phyloP scores from a whole-genome alignment of 2,797 vertebrate species.

The Pterois miles region DNA sequence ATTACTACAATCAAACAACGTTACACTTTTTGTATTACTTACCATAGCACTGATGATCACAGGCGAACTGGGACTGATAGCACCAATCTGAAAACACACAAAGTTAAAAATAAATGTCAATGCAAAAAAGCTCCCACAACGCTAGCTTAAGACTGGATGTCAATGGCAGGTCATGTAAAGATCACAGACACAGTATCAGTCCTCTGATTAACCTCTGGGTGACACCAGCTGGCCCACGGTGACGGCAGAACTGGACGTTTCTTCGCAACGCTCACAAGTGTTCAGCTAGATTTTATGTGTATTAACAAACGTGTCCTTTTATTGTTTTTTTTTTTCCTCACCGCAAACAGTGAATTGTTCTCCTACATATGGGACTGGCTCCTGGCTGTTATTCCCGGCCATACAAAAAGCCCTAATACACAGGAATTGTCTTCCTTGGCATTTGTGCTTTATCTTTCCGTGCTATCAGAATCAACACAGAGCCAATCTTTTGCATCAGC shows the following conservation, averaged over 20 bases:
- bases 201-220: slow-evolving; percentile 9
- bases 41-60: slow-evolving; percentile 77
- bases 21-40: slow-evolving; percentile 26
- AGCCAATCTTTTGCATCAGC: slow-evolving; percentile 42
- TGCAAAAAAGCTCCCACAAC: background rate
- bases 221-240: slow-evolving; percentile 21
- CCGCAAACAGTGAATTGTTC: slow-evolving; percentile 72
- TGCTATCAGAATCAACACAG: slow-evolving; percentile 64
- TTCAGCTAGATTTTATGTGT: slow-evolving; percentile 17
- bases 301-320: slow-evolving; percentile 46
- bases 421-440: slow-evolving; percentile 64
- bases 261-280: background rate
- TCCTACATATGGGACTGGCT: background rate
- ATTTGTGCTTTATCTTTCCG: slow-evolving; percentile 64
- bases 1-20: background rate
- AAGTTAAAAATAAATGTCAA: background rate
- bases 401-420: slow-evolving; percentile 57
- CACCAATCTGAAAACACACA: slow-evolving; percentile 80
- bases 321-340: slow-evolving; percentile 34
- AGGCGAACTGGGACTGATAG: slow-evolving; percentile 80
- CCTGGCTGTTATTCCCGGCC: slow-evolving; percentile 51
- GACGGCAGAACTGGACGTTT: slow-evolving; percentile 32
- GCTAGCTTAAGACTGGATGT: background rate
- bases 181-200: background rate
- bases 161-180: background rate